These are phyloP conservation scores for Phoenicopterus ruber DNA, from an alignment of 2,113 vertebrate species.

Conservation along the genomic window DNA sequence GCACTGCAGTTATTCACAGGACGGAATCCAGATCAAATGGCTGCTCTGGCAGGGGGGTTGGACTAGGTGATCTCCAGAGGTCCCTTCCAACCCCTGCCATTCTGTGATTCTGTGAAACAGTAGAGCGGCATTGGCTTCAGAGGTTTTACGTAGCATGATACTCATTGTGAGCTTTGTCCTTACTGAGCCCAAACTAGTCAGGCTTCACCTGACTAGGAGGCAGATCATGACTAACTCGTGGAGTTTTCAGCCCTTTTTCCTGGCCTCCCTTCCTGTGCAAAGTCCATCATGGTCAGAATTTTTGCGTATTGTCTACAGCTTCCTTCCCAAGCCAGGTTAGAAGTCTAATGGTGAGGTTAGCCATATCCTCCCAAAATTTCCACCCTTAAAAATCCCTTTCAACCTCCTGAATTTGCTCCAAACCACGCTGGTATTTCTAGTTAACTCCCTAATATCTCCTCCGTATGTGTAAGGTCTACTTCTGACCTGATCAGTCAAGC, in stretches of 20 bases:
- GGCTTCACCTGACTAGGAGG: neutral
- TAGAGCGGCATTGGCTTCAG: neutral
- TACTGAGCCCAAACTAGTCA: neutral
- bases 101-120: too few species aligned
- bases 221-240: neutral
- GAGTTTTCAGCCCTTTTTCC: rapidly evolving
- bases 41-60: too few species aligned
- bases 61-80: too few species aligned
- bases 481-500: neutral
- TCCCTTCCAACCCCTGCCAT: too few species aligned
- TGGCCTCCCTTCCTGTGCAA: neutral
- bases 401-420: neutral
- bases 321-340: neutral
- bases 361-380: neutral
- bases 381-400: neutral
- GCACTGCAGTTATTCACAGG: neutral
- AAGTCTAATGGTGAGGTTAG: neutral
- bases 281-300: neutral
- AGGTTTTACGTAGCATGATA: neutral
- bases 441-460: neutral
- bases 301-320: neutral
- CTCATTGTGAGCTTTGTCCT: neutral
- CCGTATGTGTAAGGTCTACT: neutral
- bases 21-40: neutral
- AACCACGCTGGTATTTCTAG: neutral